Percentiles rank a stretch among this genome's conserved stretches.
Evolutionary conservation across 2,113 vertebrate genomes (phyloP).

Genomic region (Pluvialis apricaria): DNA sequence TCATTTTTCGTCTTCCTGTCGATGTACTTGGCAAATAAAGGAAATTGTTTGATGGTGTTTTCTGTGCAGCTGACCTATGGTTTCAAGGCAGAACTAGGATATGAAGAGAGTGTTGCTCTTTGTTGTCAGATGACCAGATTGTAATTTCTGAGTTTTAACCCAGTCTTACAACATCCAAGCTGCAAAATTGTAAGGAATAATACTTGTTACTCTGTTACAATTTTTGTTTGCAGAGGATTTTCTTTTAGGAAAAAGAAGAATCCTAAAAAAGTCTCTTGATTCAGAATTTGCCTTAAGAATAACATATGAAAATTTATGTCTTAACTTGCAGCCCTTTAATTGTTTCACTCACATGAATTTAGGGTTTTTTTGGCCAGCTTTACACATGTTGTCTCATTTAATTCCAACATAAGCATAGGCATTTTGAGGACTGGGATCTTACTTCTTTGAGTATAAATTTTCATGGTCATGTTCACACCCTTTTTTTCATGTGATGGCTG

Average conservation of each 20-base stretch:
- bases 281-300: background rate
- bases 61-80: background rate
- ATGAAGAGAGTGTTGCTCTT: background rate
- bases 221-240: background rate
- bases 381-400: background rate
- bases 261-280: background rate
- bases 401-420: background rate
- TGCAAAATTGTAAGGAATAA: background rate
- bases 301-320: background rate
- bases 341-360: background rate
- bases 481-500: background rate
- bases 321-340: background rate
- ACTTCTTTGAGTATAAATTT: background rate
- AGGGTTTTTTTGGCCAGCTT: background rate
- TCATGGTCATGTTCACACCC: background rate
- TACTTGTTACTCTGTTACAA: background rate
- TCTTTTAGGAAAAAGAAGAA: background rate
- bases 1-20: background rate
- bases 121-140: background rate
- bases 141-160: background rate
- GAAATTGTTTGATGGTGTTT: background rate
- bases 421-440: background rate
- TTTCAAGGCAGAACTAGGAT: background rate
- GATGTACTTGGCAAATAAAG: background rate
- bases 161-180: background rate